Conservation (phyloP, 2,113 vertebrate genomes). For the Malurus alboscapulatus region DNA sequence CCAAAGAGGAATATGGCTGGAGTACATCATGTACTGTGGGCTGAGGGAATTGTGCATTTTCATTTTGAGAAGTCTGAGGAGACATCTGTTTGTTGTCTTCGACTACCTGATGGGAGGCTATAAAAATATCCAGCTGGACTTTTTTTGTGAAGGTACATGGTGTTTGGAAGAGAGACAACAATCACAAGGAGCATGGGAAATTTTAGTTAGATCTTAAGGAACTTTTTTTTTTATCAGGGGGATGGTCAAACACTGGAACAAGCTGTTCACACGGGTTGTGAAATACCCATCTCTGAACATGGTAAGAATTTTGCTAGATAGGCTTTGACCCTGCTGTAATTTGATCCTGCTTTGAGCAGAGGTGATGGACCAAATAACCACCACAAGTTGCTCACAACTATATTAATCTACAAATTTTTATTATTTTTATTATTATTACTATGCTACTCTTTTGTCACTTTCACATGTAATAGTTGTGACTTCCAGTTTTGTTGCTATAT, state of each 20-base stretch:
- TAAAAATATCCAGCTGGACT: not conserved
- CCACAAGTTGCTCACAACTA: not conserved
- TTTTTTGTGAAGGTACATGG: not conserved
- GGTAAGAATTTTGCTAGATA: not conserved
- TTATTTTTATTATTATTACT: not conserved
- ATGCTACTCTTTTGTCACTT: not conserved
- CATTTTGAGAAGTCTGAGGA: not conserved
- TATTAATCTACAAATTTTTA: not conserved
- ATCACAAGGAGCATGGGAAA: not conserved
- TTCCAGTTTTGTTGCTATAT: not conserved
- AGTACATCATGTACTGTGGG: not conserved
- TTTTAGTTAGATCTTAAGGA: not conserved
- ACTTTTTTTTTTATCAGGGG: not conserved
- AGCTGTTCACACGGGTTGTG: not conserved
- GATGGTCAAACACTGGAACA: accelerated
- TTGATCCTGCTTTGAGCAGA: not conserved
- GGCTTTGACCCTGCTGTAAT: not conserved
- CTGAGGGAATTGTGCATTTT: not conserved
- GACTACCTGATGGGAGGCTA: not conserved
- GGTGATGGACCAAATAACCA: not conserved
- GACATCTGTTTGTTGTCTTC: not conserved
- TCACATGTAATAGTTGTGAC: not conserved
- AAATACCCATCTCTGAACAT: not conserved
- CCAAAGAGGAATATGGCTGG: not conserved
- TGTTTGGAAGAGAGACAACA: not conserved